Evolutionary conservation across 2,888 invertebrate genomes (phyloP).

Genomic region (Cyclophora albipunctata): DNA sequence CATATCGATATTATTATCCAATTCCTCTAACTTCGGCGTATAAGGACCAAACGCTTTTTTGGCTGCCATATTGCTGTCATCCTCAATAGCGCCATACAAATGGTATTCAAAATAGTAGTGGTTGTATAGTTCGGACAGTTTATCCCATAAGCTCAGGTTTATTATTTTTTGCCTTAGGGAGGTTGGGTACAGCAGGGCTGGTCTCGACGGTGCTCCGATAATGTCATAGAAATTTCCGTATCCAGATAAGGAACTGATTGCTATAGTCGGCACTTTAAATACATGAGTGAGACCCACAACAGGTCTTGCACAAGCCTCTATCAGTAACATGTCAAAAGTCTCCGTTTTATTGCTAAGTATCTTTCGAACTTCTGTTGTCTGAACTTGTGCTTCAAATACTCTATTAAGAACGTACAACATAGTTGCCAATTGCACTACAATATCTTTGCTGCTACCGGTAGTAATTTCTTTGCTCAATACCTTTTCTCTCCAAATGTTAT

Average conservation of each 20-base stretch:
- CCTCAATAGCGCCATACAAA: constrained; percentile 3
- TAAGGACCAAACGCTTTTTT: constrained; percentile 23
- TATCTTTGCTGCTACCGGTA: neutral
- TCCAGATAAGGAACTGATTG: constrained; percentile 16
- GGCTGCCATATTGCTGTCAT: constrained; percentile 11
- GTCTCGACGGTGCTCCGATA: constrained; percentile 7
- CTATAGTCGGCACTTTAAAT: constrained; percentile 19
- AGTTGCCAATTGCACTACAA: too few species aligned
- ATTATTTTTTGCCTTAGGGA: constrained; percentile 4
- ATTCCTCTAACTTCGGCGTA: constrained; percentile 18
- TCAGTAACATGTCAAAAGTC: constrained; percentile 19
- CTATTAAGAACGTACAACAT: too few species aligned
- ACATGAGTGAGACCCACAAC: constrained; percentile 16
- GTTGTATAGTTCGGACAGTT: constrained; percentile 7
- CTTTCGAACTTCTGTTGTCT: neutral
- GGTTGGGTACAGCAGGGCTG: constrained; percentile 5
- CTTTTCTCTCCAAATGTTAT: constrained; percentile 18
- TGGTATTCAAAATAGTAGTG: constrained; percentile 6
- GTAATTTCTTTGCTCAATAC: neutral
- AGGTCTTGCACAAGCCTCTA: constrained; percentile 19
- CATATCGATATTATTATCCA: constrained; percentile 35
- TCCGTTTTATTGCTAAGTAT: constrained; percentile 6
- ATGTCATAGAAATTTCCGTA: constrained; percentile 5
- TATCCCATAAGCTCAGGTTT: constrained; percentile 11
- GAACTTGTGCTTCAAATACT: neutral